Evolutionary conservation across 2,113 vertebrate species (phyloP).

Genomic region (Brienomyrus brachyistius): DNA sequence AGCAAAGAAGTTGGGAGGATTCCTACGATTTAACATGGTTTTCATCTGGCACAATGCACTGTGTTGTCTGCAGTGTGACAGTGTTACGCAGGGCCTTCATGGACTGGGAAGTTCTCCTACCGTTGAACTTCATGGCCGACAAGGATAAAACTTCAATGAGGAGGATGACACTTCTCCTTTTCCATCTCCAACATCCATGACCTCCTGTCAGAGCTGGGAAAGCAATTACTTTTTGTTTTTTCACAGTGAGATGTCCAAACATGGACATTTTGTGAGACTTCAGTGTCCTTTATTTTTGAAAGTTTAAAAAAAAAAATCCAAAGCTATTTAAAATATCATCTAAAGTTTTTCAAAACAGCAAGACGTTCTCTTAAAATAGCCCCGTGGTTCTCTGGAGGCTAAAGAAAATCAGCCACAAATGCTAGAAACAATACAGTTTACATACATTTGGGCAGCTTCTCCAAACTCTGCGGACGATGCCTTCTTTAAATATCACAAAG

Average conservation of each 20-base stretch:
- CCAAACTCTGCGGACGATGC: not conserved
- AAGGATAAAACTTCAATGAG: too few species aligned
- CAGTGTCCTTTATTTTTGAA: conserved; percentile 6
- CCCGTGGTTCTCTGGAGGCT: not conserved
- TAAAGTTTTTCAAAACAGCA: conserved; percentile 10
- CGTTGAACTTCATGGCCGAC: not conserved
- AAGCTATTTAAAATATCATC: conserved; percentile 1
- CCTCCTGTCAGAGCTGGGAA: not conserved
- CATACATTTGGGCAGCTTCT: conserved; percentile 7
- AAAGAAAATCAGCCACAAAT: not conserved
- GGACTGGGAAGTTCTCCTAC: not conserved
- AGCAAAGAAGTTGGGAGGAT: not conserved
- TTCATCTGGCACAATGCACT: not conserved
- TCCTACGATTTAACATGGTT: not conserved
- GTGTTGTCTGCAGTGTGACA: not conserved
- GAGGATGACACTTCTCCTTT: not conserved
- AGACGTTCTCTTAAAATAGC: conserved; percentile 2
- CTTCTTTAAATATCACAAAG: not conserved
- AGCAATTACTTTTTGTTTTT: not conserved
- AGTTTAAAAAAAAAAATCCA: not conserved
- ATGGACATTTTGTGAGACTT: not conserved
- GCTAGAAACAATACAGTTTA: not conserved
- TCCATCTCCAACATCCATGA: not conserved
- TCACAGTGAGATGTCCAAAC: not conserved
- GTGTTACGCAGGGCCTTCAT: not conserved